Conservation (phyloP, 2,888 invertebrate species). For the Actias luna region DNA sequence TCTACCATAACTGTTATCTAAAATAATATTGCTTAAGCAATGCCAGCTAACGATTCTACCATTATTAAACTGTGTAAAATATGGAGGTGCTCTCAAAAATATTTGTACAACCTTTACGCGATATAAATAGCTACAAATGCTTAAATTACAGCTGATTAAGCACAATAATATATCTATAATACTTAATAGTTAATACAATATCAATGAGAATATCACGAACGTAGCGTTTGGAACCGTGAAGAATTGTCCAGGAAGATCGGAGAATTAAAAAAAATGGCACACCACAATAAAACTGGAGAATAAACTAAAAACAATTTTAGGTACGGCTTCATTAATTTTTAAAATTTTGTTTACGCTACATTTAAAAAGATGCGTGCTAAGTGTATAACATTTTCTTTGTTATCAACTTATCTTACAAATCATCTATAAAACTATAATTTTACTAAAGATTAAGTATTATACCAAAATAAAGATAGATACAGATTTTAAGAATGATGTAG, state of each 20-base stretch:
- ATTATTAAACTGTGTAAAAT: conserved; percentile 21
- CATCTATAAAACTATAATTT: too few relatives aligned
- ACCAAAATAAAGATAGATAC: too few relatives aligned
- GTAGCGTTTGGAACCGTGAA: background rate
- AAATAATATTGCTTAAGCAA: conserved; percentile 32
- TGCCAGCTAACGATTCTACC: conserved; percentile 21
- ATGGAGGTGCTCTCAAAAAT: conserved; percentile 22
- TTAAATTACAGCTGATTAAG: conserved; percentile 20
- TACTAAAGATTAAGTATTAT: too few relatives aligned
- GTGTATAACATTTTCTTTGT: too few relatives aligned
- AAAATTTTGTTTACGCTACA: too few relatives aligned
- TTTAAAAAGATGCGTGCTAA: too few relatives aligned
- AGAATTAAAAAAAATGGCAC: background rate
- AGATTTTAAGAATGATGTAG: too few relatives aligned
- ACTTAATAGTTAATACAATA: conserved; percentile 23
- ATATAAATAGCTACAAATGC: conserved; percentile 31
- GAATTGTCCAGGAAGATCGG: too few relatives aligned
- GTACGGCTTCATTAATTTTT: too few relatives aligned
- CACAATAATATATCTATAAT: conserved; percentile 32
- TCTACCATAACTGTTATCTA: background rate
- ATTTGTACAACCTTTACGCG: conserved; percentile 20
- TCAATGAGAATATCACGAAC: background rate
- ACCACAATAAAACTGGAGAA: background rate
- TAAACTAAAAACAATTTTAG: background rate
- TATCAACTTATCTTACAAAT: too few relatives aligned